Evolutionary conservation across 2,797 vertebrate genomes (phyloP).

Genomic region (Linurgus olivaceus): DNA sequence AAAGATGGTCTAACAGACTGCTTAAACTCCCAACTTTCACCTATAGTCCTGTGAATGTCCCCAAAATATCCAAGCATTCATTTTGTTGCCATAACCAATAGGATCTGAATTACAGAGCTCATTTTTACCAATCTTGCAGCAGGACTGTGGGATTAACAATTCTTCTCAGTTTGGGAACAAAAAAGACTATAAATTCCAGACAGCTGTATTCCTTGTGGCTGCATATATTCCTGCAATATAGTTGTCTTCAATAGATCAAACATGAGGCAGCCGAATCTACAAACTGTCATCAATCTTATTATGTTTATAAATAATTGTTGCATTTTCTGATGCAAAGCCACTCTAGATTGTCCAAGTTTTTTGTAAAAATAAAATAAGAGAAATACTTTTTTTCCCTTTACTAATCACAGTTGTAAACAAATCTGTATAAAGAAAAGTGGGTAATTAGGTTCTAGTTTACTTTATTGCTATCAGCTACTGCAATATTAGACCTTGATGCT

Average conservation of each 20-base stretch:
- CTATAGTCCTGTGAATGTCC: neutral
- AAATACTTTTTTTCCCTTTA: neutral
- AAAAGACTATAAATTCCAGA: conserved; percentile 6
- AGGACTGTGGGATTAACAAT: neutral
- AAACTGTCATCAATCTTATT: neutral
- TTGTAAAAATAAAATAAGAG: neutral
- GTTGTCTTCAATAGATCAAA: neutral
- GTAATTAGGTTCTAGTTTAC: conserved; percentile 23
- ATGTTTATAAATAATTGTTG: neutral
- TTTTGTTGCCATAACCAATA: neutral
- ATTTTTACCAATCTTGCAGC: neutral
- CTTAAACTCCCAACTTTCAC: neutral
- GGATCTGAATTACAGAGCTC: neutral
- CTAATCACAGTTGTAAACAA: neutral
- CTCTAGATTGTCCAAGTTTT: neutral
- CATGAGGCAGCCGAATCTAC: neutral
- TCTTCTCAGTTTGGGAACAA: neutral
- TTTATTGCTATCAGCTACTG: conserved; percentile 54
- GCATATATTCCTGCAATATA: neutral
- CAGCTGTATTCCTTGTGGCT: neutral
- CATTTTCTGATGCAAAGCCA: conserved; percentile 23
- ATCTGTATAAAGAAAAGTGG: conserved; percentile 3
- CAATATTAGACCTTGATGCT: conserved; percentile 59
- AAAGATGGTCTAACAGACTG: neutral
- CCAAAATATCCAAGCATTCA: neutral